Percentiles rank a stretch among this genome's conserved stretches.
phyloP scores from a whole-genome alignment of 2,888 invertebrate genomes.

The Ophion slaviceki region DNA sequence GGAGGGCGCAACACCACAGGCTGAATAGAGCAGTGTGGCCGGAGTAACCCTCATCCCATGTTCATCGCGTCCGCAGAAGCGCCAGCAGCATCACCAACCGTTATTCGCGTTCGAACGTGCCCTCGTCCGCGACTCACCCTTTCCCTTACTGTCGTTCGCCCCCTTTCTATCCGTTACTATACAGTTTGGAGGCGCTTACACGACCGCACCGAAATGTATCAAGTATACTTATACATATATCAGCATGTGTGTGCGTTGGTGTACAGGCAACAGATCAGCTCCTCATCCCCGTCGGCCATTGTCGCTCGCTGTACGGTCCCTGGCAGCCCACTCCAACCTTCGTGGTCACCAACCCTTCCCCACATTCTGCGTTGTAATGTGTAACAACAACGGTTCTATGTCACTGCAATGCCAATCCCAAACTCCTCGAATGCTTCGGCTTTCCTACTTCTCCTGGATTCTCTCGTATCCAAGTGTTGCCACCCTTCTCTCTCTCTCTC shows the following conservation, averaged over 20 bases:
- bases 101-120: slow-evolving; percentile 63
- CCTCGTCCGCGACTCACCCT: slow-evolving; percentile 38
- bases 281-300: slow-evolving; percentile 32
- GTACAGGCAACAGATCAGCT: slow-evolving; percentile 41
- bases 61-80: slow-evolving; percentile 57
- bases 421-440: slow-evolving; percentile 53
- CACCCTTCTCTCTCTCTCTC: neutral
- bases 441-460: slow-evolving; percentile 30
- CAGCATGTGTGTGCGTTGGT: slow-evolving; percentile 12
- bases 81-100: slow-evolving; percentile 53
- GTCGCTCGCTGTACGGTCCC: slow-evolving; percentile 21
- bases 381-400: slow-evolving; percentile 57
- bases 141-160: slow-evolving; percentile 21
- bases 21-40: slow-evolving; percentile 56
- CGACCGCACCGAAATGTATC: slow-evolving; percentile 60
- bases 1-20: slow-evolving; percentile 32
- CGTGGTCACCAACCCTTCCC: slow-evolving; percentile 44
- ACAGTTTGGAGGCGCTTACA: slow-evolving; percentile 57
- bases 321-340: slow-evolving; percentile 37
- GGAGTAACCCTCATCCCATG: slow-evolving; percentile 58
- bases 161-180: slow-evolving; percentile 32
- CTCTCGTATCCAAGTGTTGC: slow-evolving; percentile 7
- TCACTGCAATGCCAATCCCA: slow-evolving; percentile 48
- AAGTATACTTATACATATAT: slow-evolving; percentile 31
- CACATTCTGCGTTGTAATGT: slow-evolving; percentile 35